phyloP scores from a whole-genome alignment of 2,888 invertebrate genomes.

The Spisula solida region DNA sequence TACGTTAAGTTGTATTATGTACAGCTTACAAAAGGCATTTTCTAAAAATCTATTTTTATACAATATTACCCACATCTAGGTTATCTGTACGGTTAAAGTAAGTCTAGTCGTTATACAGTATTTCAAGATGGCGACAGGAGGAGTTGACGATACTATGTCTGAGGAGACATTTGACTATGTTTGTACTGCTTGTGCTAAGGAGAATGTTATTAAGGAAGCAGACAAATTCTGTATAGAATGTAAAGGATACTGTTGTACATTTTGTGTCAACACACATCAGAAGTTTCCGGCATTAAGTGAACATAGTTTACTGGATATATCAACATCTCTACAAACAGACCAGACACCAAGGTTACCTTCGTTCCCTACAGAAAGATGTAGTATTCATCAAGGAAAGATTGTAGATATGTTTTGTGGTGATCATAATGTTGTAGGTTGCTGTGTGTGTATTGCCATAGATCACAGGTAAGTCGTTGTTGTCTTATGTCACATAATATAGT shows the following conservation, averaged over 20 bases:
- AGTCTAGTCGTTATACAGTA: too few species aligned
- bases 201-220: not conserved
- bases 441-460: not conserved
- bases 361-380: slow-evolving; percentile 11
- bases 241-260: not conserved
- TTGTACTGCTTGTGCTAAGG: slow-evolving; percentile 1
- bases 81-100: not conserved
- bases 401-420: slow-evolving; percentile 15
- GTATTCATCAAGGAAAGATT: not conserved
- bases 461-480: not conserved
- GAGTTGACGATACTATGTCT: not conserved
- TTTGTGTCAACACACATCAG: not conserved
- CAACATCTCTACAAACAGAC: not conserved
- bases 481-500: too few species aligned
- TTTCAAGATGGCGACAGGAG: slow-evolving; percentile 1
- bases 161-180: slow-evolving; percentile 4
- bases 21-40: too few species aligned
- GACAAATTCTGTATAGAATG: not conserved
- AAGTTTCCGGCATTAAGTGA: not conserved
- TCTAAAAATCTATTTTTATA: too few species aligned
- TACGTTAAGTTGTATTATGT: too few species aligned
- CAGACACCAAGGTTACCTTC: not conserved
- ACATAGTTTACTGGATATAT: slow-evolving; percentile 13
- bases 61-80: too few species aligned
- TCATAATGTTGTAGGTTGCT: slow-evolving; percentile 7